These are phyloP conservation scores for Zygaena filipendulae DNA, from an alignment of 2,888 invertebrate genomes.

Conservation along the genomic window DNA sequence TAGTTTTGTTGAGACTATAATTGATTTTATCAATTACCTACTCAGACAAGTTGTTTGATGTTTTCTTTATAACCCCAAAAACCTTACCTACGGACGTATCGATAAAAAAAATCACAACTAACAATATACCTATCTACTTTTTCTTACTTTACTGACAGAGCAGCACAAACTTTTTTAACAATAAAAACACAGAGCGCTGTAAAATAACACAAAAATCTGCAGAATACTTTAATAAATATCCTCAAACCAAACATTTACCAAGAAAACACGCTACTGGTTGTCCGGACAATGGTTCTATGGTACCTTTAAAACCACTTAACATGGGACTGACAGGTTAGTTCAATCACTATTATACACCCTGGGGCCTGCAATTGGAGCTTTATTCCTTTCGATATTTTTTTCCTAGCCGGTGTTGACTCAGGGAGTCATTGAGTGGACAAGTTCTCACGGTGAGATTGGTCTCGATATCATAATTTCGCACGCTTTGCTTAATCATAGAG, in stretches of 20 bases:
- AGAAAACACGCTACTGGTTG: slow-evolving; percentile 64
- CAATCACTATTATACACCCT: slow-evolving; percentile 61
- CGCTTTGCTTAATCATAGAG: slow-evolving; percentile 15
- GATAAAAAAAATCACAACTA: no score
- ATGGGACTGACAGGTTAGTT: slow-evolving; percentile 69
- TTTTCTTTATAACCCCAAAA: no score
- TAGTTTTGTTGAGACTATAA: no score
- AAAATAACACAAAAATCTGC: no score
- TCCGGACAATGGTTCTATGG: slow-evolving; percentile 50
- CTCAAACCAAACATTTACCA: slow-evolving; percentile 59
- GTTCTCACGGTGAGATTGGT: slow-evolving; percentile 47
- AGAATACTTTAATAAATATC: no score
- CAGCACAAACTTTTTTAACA: no score
- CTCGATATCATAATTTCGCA: slow-evolving; percentile 25
- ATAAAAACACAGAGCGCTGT: no score
- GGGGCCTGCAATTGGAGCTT: slow-evolving; percentile 49
- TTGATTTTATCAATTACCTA: no score
- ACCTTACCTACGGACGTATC: no score
- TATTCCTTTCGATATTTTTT: slow-evolving; percentile 53
- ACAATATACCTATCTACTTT: no score
- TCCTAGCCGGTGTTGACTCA: slow-evolving; percentile 22
- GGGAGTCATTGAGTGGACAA: slow-evolving; percentile 35
- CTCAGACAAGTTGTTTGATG: no score
- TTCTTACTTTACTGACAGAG: no score
- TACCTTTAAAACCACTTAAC: slow-evolving; percentile 65